Evolutionary conservation across 2,797 vertebrate species (phyloP), one percentile per base, ranked within the genome.

Genomic region (Poeciliopsis turneri): DNA sequence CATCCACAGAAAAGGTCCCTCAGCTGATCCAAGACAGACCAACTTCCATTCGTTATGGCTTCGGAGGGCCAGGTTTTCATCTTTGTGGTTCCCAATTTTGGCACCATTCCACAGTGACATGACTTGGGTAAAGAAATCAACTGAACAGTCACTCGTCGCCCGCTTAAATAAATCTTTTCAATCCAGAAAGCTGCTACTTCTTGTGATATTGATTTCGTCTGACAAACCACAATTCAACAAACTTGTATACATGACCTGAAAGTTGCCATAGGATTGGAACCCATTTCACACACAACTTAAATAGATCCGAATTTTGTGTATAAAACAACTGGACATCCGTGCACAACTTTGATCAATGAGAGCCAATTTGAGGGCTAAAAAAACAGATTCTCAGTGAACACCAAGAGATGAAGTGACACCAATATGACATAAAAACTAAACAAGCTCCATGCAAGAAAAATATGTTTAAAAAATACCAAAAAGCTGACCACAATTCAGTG

Each of bases 331-430:
- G 12, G 23, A 70, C 23, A 8, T 6, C 23, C 0, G 10, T 41
- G 6, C 5, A 70, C 43, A 46, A n/a, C n/a, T 45, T 70, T 28
- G 25, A 46, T 86, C 39, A 53, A 57, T 46, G 75, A 80, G 78
- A 47, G 78, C 51, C 49, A 47, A 36, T 83, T 79, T 76, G 77
- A 77, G 77, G 64, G 20, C 80, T 72, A 72, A 7, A 80, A 75
- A 77, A 70, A 86, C 25, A 13, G 55, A 69, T 87, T 82, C 51
- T 73, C 74, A 13, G 79, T 64, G 79, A 91, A 81, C 20, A 53
- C 81, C 77, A 84, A 84, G 82, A 83, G 82, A 86, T 73, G 79
- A 94, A 91, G 80, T 82, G 73, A 77, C 70, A 43, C 76, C 87
- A 89, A 89, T 83, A 87, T 87, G 86, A 16, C 2, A 13, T 13